Conservation (phyloP, 2,797 vertebrate species). For the Remorina albescens region DNA sequence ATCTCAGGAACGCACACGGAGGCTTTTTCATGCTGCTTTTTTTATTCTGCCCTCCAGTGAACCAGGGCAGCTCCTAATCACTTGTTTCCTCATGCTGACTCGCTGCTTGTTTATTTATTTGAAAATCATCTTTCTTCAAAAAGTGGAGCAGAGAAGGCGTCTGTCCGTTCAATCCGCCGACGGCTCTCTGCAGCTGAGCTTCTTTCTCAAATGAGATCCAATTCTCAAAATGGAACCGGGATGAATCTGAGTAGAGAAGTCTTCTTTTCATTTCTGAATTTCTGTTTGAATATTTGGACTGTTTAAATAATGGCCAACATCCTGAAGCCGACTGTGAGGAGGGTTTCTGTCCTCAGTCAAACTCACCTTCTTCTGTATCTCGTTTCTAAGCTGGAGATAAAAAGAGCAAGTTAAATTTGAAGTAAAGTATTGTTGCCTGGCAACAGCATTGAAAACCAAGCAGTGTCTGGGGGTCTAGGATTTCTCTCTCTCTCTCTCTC, state of each 20-base stretch:
- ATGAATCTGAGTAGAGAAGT: not conserved
- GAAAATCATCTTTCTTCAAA: not conserved
- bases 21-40: conserved; percentile 50
- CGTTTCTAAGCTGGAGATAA: conserved; percentile 74
- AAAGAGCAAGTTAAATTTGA: conserved; percentile 79
- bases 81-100: conserved; percentile 40
- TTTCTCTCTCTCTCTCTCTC: not conserved
- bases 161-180: too few relatives aligned
- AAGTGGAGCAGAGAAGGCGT: not conserved
- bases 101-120: conserved; percentile 23
- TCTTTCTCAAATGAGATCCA: not conserved
- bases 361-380: conserved; percentile 61
- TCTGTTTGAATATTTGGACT: not conserved
- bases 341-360: conserved; percentile 48
- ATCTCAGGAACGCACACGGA: conserved; percentile 69
- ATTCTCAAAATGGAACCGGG: not conserved
- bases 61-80: conserved; percentile 11
- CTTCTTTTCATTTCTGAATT: not conserved
- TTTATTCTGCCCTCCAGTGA: conserved; percentile 37
- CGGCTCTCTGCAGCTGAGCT: not conserved
- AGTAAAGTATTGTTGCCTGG: conserved; percentile 85
- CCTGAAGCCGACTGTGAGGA: conserved; percentile 11
- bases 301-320: conserved; percentile 16
- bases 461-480: conserved; percentile 69
- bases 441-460: conserved; percentile 82